phyloP scores from a whole-genome alignment of 2,797 vertebrate species.

The Squalus acanthias region DNA sequence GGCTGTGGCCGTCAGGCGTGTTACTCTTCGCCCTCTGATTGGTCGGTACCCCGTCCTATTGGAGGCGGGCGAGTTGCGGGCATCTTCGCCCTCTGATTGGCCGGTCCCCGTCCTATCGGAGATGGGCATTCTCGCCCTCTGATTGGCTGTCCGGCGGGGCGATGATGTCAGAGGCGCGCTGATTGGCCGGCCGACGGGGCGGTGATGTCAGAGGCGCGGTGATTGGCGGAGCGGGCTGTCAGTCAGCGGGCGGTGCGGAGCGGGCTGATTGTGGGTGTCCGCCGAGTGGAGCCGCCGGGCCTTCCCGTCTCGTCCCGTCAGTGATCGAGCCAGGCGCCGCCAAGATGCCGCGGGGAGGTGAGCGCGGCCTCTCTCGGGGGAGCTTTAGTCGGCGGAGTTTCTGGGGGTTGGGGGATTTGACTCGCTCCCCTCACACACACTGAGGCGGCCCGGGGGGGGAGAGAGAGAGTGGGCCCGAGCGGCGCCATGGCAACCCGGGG shows the following conservation, averaged over 20 bases:
- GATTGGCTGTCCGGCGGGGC: not conserved
- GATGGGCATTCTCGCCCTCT: too few relatives aligned
- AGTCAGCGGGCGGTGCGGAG: not conserved
- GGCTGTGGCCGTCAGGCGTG: too few relatives aligned
- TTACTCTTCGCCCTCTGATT: not conserved
- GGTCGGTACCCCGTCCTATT: too few relatives aligned
- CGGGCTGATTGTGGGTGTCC: not conserved
- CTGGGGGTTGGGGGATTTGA: too few relatives aligned
- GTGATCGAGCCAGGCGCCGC: not conserved
- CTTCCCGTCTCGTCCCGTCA: not conserved
- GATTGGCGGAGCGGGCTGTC: not conserved
- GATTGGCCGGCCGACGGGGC: too few relatives aligned
- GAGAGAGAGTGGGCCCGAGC: not conserved
- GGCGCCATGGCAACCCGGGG: not conserved
- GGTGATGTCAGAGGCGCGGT: not conserved
- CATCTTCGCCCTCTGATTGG: too few relatives aligned
- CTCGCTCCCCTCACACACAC: too few relatives aligned
- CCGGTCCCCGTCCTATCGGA: too few relatives aligned
- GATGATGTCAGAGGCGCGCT: too few relatives aligned
- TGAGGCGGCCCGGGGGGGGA: too few relatives aligned
- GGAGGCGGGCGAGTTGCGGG: too few relatives aligned
- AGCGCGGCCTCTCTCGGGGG: not conserved
- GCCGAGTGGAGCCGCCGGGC: not conserved
- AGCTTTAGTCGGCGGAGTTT: not conserved
- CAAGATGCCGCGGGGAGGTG: conserved; percentile 27